Evolutionary conservation across 1,140 invertebrate genomes (phyloP).

Genomic region (Drosophila yakuba): DNA sequence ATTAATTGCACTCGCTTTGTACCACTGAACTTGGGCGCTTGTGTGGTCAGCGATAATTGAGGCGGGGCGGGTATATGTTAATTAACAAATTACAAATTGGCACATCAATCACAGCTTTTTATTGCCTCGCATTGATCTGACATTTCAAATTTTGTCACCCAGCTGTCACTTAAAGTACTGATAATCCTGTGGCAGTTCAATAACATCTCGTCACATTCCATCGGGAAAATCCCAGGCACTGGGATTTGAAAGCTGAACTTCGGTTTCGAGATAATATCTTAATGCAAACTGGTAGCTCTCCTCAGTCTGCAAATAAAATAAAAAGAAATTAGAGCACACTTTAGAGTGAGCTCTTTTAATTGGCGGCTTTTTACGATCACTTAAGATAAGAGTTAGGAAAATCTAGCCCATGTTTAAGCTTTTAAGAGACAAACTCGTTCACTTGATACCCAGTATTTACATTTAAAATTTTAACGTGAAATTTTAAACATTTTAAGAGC

Average conservation of each 20-base stretch:
- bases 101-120: slow-evolving; percentile 48
- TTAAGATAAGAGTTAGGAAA: slow-evolving; percentile 36
- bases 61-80: slow-evolving; percentile 25
- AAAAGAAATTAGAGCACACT: slow-evolving; percentile 46
- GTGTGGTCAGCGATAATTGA: slow-evolving; percentile 30
- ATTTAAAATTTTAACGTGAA: background rate
- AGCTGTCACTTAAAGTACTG: slow-evolving; percentile 27
- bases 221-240: slow-evolving; percentile 30
- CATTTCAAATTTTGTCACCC: slow-evolving; percentile 40
- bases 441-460: background rate
- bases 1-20: slow-evolving; percentile 70
- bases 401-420: slow-evolving; percentile 4
- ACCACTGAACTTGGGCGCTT: slow-evolving; percentile 71
- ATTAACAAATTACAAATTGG: slow-evolving; percentile 45
- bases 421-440: background rate
- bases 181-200: slow-evolving; percentile 43
- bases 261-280: background rate
- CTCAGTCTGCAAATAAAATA: slow-evolving; percentile 1
- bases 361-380: slow-evolving; percentile 13
- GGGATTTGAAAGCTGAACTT: background rate
- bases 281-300: slow-evolving; percentile 18
- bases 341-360: slow-evolving; percentile 34
- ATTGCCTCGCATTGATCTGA: slow-evolving; percentile 48
- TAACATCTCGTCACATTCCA: slow-evolving; percentile 18
- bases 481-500: too few species aligned